Percentiles rank a stretch among this genome's conserved stretches.
Evolutionary conservation across 2,888 invertebrate species (phyloP).

Genomic region (Steromphala cineraria): DNA sequence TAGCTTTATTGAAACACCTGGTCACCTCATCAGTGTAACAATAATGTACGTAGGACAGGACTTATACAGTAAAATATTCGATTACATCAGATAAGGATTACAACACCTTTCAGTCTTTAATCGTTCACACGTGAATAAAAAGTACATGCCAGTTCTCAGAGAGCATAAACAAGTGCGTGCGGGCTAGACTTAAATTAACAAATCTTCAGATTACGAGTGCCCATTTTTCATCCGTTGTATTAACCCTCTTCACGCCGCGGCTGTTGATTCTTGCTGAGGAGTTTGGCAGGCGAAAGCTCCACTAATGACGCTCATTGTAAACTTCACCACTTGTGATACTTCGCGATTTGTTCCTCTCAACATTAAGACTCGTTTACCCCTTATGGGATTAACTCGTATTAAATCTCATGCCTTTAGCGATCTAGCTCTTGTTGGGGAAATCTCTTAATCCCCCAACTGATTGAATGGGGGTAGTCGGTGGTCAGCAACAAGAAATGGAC

Average conservation of each 20-base stretch:
- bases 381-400: constrained; percentile 24
- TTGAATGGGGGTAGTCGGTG: not conserved
- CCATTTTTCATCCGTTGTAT: not conserved
- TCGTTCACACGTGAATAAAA: too few relatives aligned
- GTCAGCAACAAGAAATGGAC: not conserved
- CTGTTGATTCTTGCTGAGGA: not conserved
- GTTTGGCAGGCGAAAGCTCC: not conserved
- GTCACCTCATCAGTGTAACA: too few relatives aligned
- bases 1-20: too few relatives aligned
- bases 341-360: not conserved
- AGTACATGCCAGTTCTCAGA: too few relatives aligned
- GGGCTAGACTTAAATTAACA: not conserved
- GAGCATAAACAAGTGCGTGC: too few relatives aligned
- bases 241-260: not conserved
- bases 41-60: not conserved
- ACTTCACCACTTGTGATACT: not conserved
- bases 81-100: not conserved
- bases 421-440: not conserved
- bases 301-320: not conserved
- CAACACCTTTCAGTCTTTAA: not conserved
- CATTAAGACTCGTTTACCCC: not conserved
- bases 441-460: not conserved
- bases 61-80: not conserved
- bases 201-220: not conserved
- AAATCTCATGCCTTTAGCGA: not conserved